Conservation (phyloP, 2,888 invertebrate species). For the Parnassius smintheus region DNA sequence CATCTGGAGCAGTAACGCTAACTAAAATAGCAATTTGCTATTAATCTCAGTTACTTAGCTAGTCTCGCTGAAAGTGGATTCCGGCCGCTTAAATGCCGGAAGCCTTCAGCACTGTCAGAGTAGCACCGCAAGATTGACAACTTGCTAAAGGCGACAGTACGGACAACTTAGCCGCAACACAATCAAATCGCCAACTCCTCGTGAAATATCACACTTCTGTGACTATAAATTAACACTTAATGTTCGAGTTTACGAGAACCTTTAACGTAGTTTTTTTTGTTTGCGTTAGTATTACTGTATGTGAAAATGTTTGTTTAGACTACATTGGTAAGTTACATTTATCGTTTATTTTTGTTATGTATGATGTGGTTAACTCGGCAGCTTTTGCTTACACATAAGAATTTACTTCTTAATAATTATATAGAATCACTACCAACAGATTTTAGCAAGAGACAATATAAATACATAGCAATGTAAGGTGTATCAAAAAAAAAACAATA, state of each 20-base stretch:
- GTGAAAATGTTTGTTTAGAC: neutral
- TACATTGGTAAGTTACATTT: neutral
- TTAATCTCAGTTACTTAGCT: constrained; percentile 11
- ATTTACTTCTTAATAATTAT: too few relatives aligned
- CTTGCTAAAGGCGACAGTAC: constrained; percentile 41
- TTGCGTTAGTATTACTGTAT: constrained; percentile 1
- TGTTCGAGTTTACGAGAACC: constrained; percentile 4
- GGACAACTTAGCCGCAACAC: constrained; percentile 25
- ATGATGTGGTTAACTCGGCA: too few relatives aligned
- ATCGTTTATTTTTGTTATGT: neutral
- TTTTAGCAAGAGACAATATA: too few relatives aligned
- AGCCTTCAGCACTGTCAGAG: constrained; percentile 41
- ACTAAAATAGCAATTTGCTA: constrained; percentile 10
- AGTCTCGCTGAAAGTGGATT: constrained; percentile 7
- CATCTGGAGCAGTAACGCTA: neutral
- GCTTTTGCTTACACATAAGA: too few relatives aligned
- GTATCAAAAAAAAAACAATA: too few relatives aligned
- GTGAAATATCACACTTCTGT: constrained; percentile 47
- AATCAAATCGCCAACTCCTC: constrained; percentile 42
- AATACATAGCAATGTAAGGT: too few relatives aligned
- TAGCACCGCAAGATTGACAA: constrained; percentile 51
- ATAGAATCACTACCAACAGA: too few relatives aligned
- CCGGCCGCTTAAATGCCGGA: constrained; percentile 54
- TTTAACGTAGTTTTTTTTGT: constrained; percentile 1
- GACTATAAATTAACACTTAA: constrained; percentile 23